Evolutionary conservation across 2,113 vertebrate genomes (phyloP).

Genomic region (Phrynosoma blainvillii): DNA sequence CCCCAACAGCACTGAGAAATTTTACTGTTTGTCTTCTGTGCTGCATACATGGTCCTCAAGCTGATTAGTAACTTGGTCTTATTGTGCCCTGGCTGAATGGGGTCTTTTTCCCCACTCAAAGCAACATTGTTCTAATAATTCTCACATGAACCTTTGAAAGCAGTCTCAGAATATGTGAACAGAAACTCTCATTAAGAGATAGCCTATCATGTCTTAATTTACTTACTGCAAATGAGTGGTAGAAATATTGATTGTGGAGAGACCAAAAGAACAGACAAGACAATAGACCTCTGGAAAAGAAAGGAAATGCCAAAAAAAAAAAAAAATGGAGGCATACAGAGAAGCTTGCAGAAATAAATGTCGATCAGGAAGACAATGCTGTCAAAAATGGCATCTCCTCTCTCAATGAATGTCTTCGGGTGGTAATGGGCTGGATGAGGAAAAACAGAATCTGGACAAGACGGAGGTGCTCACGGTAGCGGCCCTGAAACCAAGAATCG

Average conservation of each 20-base stretch:
- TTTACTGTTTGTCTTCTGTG: not conserved
- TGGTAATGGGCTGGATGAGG: no score
- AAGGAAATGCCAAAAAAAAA: not conserved
- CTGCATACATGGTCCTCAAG: conserved; percentile 24
- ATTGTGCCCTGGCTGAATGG: conserved; percentile 16
- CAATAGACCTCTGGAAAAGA: not conserved
- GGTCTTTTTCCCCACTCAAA: rapidly evolving
- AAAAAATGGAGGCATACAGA: no score
- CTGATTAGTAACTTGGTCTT: not conserved
- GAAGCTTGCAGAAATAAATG: not conserved
- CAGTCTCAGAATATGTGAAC: not conserved
- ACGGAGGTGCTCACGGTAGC: no score
- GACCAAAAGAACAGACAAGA: not conserved
- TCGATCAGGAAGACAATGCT: not conserved
- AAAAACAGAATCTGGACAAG: no score
- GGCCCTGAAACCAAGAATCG: no score
- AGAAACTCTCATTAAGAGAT: not conserved
- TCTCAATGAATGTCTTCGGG: no score
- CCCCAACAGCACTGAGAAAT: not conserved
- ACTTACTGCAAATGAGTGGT: not conserved
- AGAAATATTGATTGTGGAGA: not conserved
- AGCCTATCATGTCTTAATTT: not conserved
- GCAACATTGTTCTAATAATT: not conserved
- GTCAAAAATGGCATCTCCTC: no score
- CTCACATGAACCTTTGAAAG: conserved; percentile 7